phyloP scores from a whole-genome alignment of 1,140 invertebrate species.

The Drosophila willistoni region DNA sequence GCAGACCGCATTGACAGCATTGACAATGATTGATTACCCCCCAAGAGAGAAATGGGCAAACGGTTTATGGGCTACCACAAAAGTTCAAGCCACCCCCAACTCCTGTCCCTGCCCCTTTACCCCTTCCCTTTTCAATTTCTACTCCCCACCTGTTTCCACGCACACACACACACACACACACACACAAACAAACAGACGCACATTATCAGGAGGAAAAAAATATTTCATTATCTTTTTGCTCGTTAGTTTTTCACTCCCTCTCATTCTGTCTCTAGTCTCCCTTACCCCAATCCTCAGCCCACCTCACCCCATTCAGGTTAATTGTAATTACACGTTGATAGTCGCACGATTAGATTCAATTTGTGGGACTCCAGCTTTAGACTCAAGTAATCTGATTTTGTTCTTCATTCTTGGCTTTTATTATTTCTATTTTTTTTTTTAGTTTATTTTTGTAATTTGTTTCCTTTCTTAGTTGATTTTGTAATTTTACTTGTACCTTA shows the following conservation, averaged over 20 bases:
- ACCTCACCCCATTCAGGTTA: constrained; percentile 41
- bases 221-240: constrained; percentile 78
- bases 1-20: constrained; percentile 73
- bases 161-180: constrained; percentile 36
- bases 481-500: constrained; percentile 73
- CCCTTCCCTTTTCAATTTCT: constrained; percentile 2
- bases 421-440: background rate
- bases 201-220: constrained; percentile 48
- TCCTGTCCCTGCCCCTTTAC: constrained; percentile 37
- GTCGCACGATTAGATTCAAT: constrained; percentile 78
- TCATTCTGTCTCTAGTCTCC: constrained; percentile 12
- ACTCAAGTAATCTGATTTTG: constrained; percentile 57
- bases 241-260: constrained; percentile 53
- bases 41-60: constrained; percentile 57
- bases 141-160: constrained; percentile 31
- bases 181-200: constrained; percentile 18
- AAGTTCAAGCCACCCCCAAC: constrained; percentile 30
- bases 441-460: constrained; percentile 26
- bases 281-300: background rate
- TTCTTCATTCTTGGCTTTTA: constrained; percentile 14
- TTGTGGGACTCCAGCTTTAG: constrained; percentile 47
- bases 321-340: constrained; percentile 80
- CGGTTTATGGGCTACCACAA: constrained; percentile 66
- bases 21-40: constrained; percentile 80
- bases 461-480: constrained; percentile 56